Evolutionary conservation across 2,888 invertebrate genomes (phyloP).

Genomic region (Mongoloraphidia duomilia): DNA sequence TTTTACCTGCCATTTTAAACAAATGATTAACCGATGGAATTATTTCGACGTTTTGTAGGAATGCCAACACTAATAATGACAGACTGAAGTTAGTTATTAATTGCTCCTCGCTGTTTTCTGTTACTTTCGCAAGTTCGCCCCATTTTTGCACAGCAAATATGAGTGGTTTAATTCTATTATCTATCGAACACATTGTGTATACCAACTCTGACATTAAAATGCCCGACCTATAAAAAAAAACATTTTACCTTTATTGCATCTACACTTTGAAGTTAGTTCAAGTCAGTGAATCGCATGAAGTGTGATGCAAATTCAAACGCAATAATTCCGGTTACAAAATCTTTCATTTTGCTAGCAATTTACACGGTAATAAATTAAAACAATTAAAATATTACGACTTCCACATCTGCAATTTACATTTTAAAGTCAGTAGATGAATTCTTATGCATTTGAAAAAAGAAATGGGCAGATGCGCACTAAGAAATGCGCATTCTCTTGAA

Average conservation of each 20-base stretch:
- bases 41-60: constrained; percentile 53
- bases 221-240: constrained; percentile 45
- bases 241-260: not conserved
- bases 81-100: constrained; percentile 85
- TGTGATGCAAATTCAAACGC: no score
- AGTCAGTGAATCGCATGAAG: no score
- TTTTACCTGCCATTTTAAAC: constrained; percentile 35
- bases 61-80: constrained; percentile 68
- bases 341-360: no score
- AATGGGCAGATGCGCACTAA: no score
- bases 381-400: no score
- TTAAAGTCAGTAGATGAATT: no score
- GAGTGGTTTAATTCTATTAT: constrained; percentile 60
- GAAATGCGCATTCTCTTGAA: no score
- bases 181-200: constrained; percentile 55
- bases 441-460: no score
- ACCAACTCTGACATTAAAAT: constrained; percentile 77
- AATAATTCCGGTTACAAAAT: not conserved
- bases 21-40: constrained; percentile 52
- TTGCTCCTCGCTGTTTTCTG: constrained; percentile 58
- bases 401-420: no score
- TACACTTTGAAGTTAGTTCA: no score
- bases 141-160: constrained; percentile 65
- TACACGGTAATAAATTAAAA: no score
- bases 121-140: constrained; percentile 58